Percentiles rank a stretch among this genome's conserved stretches.
These are phyloP conservation scores for Gulo gulo DNA, from an alignment of 2,113 vertebrate species.

Conservation along the genomic window DNA sequence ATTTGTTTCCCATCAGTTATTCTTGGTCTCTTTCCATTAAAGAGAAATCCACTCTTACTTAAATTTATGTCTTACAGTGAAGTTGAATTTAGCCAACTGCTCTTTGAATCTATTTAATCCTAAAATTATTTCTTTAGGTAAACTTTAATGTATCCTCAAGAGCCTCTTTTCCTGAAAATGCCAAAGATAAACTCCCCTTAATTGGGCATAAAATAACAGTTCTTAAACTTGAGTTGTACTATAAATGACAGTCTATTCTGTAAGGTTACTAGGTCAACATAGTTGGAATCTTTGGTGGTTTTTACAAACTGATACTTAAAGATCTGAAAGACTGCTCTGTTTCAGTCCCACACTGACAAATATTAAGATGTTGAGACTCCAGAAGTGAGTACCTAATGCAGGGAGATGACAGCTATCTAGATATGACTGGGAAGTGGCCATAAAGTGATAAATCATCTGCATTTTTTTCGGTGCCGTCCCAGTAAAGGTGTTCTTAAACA, in stretches of 20 bases:
- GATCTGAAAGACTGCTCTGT: slow-evolving; percentile 14
- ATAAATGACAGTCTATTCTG: background rate
- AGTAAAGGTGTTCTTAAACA: slow-evolving; percentile 30
- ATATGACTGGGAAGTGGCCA: background rate
- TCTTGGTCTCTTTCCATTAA: slow-evolving; percentile 64
- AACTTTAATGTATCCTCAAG: background rate
- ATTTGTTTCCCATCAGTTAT: slow-evolving; percentile 64
- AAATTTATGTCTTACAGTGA: slow-evolving; percentile 48
- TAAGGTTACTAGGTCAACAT: slow-evolving; percentile 38
- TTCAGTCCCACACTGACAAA: background rate
- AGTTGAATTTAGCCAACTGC: slow-evolving; percentile 35
- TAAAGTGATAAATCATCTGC: background rate
- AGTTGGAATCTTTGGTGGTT: background rate
- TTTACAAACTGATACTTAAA: background rate
- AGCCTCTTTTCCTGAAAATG: slow-evolving; percentile 34
- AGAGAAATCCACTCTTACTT: slow-evolving; percentile 48
- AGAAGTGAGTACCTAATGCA: background rate
- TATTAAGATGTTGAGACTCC: background rate
- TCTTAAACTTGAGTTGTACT: slow-evolving; percentile 20
- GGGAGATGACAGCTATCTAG: background rate
- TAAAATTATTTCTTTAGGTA: slow-evolving; percentile 52
- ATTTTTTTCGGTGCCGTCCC: background rate
- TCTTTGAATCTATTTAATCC: slow-evolving; percentile 66
- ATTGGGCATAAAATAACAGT: slow-evolving; percentile 51
- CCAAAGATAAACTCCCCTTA: slow-evolving; percentile 55